Evolutionary conservation across 1,140 invertebrate species (phyloP).

Genomic region (Nautilus pompilius): DNA sequence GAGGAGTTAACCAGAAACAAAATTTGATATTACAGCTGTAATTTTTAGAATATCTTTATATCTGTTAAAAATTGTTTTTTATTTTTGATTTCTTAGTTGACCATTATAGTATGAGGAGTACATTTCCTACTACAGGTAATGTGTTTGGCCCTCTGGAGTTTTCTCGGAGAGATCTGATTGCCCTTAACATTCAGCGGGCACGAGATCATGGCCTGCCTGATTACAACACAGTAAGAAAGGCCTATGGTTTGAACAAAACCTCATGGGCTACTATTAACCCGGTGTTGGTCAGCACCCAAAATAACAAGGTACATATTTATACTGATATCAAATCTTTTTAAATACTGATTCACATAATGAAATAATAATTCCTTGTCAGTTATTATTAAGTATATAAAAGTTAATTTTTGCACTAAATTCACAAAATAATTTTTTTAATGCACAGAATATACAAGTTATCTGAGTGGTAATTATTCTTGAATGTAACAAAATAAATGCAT

Average conservation of each 20-base stretch:
- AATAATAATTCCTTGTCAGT: no score
- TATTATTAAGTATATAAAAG: no score
- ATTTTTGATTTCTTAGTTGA: neutral
- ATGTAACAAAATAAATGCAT: no score
- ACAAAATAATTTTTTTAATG: no score
- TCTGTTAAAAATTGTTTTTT: neutral
- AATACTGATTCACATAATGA: no score
- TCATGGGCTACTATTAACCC: no score
- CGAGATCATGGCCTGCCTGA: constrained; percentile 94
- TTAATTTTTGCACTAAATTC: no score
- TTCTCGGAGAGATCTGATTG: constrained; percentile 88
- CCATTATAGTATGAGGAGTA: neutral
- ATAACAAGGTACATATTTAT: no score
- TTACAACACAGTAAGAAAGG: constrained; percentile 84
- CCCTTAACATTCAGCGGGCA: constrained; percentile 95
- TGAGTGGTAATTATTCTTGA: no score
- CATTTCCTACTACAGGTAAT: constrained; percentile 65
- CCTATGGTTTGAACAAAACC: constrained; percentile 60
- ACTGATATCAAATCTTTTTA: no score
- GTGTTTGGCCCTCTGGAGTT: constrained; percentile 98
- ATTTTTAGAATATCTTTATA: neutral
- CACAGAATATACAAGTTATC: no score
- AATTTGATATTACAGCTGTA: neutral
- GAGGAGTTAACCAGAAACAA: neutral
- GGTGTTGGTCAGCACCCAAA: no score